Conservation (phyloP, 2,797 vertebrate genomes). For the Anguilla marmorata region DNA sequence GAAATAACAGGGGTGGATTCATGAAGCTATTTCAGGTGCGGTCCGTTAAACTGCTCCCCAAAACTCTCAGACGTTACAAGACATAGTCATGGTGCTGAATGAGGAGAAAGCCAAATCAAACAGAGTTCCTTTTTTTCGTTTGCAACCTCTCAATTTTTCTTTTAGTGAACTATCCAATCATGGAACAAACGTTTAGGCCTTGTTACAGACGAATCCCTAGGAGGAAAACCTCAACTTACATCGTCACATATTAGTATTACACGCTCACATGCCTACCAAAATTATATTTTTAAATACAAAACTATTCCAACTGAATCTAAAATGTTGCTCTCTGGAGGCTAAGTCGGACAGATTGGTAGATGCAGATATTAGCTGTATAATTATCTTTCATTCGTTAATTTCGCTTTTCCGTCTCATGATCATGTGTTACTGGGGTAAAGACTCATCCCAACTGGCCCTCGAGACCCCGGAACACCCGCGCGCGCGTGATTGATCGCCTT, state of each 20-base stretch:
- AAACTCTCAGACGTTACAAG: background rate
- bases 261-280: background rate
- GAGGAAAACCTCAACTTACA: background rate
- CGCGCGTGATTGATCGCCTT: constrained; percentile 97
- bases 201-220: background rate
- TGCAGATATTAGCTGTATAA: constrained; percentile 8
- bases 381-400: constrained; percentile 8
- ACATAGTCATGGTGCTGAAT: background rate
- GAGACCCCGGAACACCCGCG: constrained; percentile 51
- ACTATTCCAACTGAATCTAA: background rate
- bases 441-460: background rate
- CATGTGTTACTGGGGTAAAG: constrained; percentile 10
- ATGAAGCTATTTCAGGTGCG: constrained; percentile 25
- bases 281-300: background rate
- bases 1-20: constrained; percentile 48
- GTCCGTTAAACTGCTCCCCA: background rate
- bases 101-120: background rate
- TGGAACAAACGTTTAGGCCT: background rate
- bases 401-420: constrained; percentile 21
- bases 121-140: background rate
- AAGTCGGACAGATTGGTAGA: constrained; percentile 7
- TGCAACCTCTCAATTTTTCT: background rate
- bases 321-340: background rate
- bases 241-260: background rate
- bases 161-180: background rate